phyloP scores from a whole-genome alignment of 2,113 vertebrate genomes.

The Fregata magnificens region DNA sequence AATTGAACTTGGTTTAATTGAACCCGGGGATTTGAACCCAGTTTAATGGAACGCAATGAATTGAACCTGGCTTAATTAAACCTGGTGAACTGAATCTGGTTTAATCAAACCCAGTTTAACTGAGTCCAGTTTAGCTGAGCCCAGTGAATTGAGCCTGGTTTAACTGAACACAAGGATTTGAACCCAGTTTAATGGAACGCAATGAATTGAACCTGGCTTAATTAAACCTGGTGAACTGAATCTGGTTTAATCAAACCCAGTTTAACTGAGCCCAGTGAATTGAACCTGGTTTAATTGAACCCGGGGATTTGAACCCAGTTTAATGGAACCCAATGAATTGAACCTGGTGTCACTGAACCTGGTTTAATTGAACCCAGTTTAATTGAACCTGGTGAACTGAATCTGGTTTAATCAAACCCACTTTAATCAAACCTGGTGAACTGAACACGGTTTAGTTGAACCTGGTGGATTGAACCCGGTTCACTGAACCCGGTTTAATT shows the following conservation, averaged over 20 bases:
- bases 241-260: not conserved
- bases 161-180: too few species aligned
- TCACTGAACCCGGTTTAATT: not conserved
- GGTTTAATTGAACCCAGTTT: not conserved
- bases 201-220: not conserved
- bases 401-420: not conserved
- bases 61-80: not conserved
- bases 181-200: not conserved
- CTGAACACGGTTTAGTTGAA: too few species aligned
- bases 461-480: too few species aligned
- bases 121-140: not conserved
- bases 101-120: too few species aligned
- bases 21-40: too few species aligned
- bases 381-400: not conserved
- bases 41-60: not conserved
- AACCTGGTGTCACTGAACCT: too few species aligned
- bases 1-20: not conserved
- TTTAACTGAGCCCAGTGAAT: not conserved
- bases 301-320: not conserved
- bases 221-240: not conserved
- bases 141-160: not conserved
- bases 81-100: not conserved
- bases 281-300: not conserved
- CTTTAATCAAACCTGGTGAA: not conserved
- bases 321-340: too few species aligned